A percentile compares a stretch with the other conserved stretches of the same genome.
Conservation (phyloP, 2,888 invertebrate species). For the Leucoma salicis region DNA sequence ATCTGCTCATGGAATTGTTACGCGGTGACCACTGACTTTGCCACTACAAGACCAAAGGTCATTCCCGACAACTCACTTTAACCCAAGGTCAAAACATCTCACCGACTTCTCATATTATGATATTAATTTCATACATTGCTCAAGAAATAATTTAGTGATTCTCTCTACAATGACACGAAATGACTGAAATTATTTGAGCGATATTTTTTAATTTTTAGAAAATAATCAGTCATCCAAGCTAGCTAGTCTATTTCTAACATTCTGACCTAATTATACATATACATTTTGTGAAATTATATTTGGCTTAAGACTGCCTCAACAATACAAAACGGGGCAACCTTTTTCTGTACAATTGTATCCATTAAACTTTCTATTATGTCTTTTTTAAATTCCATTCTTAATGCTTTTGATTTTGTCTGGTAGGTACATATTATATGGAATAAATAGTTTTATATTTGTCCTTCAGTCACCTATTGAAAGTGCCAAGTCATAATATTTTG, state of each 20-base stretch:
- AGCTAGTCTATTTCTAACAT: slow-evolving; percentile 19
- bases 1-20: slow-evolving; percentile 96
- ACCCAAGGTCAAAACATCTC: slow-evolving; percentile 11
- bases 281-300: no score
- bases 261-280: no score
- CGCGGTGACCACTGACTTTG: slow-evolving; percentile 92
- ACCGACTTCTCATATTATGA: slow-evolving; percentile 9
- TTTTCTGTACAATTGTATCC: no score
- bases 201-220: slow-evolving; percentile 22
- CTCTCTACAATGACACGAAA: slow-evolving; percentile 31
- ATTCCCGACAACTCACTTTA: slow-evolving; percentile 6
- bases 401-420: no score
- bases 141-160: slow-evolving; percentile 41
- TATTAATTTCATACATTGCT: slow-evolving; percentile 39
- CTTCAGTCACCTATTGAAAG: no score
- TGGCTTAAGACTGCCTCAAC: no score
- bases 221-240: slow-evolving; percentile 14
- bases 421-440: no score
- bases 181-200: slow-evolving; percentile 17
- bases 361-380: no score
- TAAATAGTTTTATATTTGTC: no score
- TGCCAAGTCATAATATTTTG: no score
- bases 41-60: slow-evolving; percentile 9
- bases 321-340: no score
- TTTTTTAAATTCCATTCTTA: no score